phyloP scores from a whole-genome alignment of 2,113 vertebrate species.

The Lagopus muta region DNA sequence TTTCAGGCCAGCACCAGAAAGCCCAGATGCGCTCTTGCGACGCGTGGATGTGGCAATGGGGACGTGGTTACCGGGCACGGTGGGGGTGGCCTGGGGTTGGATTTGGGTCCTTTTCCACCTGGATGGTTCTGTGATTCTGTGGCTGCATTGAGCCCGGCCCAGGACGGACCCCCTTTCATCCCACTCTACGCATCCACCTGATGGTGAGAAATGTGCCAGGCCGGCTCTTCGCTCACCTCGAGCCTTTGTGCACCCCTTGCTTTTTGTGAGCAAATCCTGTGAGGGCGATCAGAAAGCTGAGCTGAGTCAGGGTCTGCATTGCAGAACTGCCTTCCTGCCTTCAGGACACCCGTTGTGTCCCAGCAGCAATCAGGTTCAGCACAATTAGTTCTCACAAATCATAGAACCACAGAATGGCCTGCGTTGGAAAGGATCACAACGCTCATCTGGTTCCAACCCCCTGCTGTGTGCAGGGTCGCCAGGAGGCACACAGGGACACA shows the following conservation, averaged over 20 bases:
- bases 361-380: neutral
- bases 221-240: neutral
- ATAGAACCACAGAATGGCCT: too few species aligned
- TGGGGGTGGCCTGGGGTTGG: neutral
- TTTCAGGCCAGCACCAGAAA: neutral
- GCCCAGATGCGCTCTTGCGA: neutral
- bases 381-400: neutral
- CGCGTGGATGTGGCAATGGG: rapidly evolving
- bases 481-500: too few species aligned
- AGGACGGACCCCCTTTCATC: neutral
- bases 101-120: neutral
- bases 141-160: neutral
- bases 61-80: too few species aligned
- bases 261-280: neutral
- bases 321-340: neutral
- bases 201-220: neutral
- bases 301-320: rapidly evolving
- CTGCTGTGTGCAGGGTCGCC: too few species aligned
- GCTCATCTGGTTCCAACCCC: too few species aligned
- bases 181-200: neutral
- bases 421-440: too few species aligned
- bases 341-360: neutral
- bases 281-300: neutral
- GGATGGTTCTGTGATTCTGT: too few species aligned
- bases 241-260: neutral